These are phyloP conservation scores for Agrotis puta DNA, from an alignment of 2,888 invertebrate species.

Conservation along the genomic window DNA sequence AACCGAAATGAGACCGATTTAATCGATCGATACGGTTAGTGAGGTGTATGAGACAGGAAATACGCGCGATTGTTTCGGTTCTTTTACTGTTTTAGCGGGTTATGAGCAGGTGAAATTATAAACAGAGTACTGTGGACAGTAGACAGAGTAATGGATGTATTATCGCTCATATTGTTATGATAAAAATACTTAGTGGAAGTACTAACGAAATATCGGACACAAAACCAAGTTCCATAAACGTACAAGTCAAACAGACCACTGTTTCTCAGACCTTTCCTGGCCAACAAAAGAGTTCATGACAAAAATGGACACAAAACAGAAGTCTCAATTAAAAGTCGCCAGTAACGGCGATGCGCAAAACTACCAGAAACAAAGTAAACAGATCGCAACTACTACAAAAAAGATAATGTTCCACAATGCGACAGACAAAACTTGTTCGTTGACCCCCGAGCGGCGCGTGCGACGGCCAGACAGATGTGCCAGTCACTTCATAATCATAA, in stretches of 20 bases:
- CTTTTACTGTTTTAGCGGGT: constrained; percentile 1
- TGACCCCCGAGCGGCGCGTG: constrained; percentile 85
- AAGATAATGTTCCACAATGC: constrained; percentile 69
- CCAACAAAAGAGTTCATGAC: constrained; percentile 6
- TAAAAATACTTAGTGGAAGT: neutral
- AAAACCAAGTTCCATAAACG: no score
- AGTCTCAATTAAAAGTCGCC: constrained; percentile 61
- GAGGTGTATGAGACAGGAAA: constrained; percentile 47
- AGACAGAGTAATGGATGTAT: neutral
- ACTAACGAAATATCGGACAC: neutral
- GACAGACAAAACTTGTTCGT: constrained; percentile 79
- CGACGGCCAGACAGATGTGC: constrained; percentile 83
- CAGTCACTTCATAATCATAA: constrained; percentile 87
- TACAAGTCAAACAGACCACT: neutral
- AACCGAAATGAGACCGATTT: constrained; percentile 80
- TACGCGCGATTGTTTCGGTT: constrained; percentile 33
- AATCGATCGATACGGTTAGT: constrained; percentile 70
- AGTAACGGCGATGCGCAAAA: constrained; percentile 44
- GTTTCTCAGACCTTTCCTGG: neutral
- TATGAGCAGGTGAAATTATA: no score
- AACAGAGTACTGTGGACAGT: no score
- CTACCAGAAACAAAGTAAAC: constrained; percentile 71
- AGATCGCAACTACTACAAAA: constrained; percentile 75
- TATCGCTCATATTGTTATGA: no score
- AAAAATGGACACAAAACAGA: constrained; percentile 57